phyloP scores from a whole-genome alignment of 2,113 vertebrate genomes.

The Apodemus sylvaticus region DNA sequence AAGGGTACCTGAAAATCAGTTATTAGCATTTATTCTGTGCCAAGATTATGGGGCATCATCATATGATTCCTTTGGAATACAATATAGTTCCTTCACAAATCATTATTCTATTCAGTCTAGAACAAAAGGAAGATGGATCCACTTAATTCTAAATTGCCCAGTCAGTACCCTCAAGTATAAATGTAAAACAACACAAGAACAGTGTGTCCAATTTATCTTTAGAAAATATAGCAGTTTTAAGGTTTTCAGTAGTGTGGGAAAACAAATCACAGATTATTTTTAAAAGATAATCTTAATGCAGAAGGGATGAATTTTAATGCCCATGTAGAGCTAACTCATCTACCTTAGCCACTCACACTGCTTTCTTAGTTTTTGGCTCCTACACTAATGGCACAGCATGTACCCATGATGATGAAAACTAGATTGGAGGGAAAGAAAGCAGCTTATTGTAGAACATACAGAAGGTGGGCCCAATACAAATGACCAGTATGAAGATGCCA shows the following conservation, averaged over 20 bases:
- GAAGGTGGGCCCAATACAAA: constrained; percentile 94
- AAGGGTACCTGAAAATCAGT: background rate
- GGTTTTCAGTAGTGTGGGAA: background rate
- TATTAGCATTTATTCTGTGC: background rate
- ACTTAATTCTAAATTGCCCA: constrained; percentile 10
- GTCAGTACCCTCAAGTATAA: constrained; percentile 68
- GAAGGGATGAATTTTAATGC: background rate
- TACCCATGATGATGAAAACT: constrained; percentile 95
- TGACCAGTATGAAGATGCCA: constrained; percentile 96
- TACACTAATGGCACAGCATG: constrained; percentile 91
- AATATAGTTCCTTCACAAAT: background rate
- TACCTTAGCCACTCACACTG: background rate
- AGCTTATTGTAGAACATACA: constrained; percentile 93
- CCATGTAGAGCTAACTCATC: background rate
- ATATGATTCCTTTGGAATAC: background rate
- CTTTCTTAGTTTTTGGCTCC: background rate
- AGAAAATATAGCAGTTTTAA: background rate
- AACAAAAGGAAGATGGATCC: background rate
- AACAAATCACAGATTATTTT: background rate
- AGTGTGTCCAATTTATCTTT: background rate
- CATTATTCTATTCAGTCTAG: background rate
- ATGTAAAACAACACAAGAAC: constrained; percentile 34
- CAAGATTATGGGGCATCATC: background rate
- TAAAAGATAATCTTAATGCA: background rate
- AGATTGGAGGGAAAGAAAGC: constrained; percentile 94